Percentiles rank a stretch among this genome's conserved stretches.
Evolutionary conservation across 2,888 invertebrate species (phyloP).

Genomic region (Cepaea hortensis): DNA sequence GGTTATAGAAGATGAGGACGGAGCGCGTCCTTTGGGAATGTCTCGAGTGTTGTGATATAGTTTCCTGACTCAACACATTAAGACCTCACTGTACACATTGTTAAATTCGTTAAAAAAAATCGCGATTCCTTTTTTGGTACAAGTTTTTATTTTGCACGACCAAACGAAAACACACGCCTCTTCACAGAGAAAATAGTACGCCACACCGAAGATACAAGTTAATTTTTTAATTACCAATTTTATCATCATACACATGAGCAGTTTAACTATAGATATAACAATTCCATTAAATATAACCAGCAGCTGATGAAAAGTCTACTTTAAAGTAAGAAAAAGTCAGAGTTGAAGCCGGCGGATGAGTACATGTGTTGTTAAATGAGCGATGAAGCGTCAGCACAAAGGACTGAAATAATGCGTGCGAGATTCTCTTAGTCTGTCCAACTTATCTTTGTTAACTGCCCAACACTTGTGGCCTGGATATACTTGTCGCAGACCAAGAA

Average conservation of each 20-base stretch:
- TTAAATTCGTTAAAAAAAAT: neutral
- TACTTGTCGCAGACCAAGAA: constrained; percentile 17
- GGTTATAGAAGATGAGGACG: too few relatives aligned
- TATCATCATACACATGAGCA: neutral
- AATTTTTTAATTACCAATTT: neutral
- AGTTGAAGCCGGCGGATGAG: constrained; percentile 18
- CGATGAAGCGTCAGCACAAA: constrained; percentile 47
- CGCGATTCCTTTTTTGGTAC: neutral
- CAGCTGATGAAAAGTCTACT: neutral
- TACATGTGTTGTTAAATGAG: constrained; percentile 45
- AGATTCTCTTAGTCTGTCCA: constrained; percentile 9
- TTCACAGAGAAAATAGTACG: constrained; percentile 3
- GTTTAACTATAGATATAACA: neutral
- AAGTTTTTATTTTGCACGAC: too few relatives aligned
- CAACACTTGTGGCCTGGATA: constrained; percentile 32
- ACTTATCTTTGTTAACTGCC: constrained; percentile 21
- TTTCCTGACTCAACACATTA: too few relatives aligned
- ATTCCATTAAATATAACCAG: neutral
- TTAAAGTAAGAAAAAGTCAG: neutral
- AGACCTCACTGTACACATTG: too few relatives aligned
- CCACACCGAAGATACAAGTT: neutral
- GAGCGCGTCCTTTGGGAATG: too few relatives aligned
- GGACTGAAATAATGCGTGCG: constrained; percentile 30
- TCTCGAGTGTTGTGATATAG: too few relatives aligned
- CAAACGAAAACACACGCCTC: constrained; percentile 37